Evolutionary conservation across 2,888 invertebrate species (phyloP).

Genomic region (Volucella inflata): DNA sequence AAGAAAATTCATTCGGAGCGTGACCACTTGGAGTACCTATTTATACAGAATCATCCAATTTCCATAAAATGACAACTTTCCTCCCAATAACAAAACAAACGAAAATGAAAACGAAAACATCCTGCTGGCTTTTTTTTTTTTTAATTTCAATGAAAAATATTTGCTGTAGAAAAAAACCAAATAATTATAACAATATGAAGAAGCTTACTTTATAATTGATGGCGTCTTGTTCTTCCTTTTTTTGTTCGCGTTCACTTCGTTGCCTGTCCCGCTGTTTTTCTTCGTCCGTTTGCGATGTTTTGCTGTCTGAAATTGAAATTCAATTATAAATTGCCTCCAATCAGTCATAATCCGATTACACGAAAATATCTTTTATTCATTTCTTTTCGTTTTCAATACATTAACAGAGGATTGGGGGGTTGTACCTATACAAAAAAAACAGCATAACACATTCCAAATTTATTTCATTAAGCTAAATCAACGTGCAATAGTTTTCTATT

Average conservation of each 20-base stretch:
- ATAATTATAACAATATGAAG: constrained; percentile 1
- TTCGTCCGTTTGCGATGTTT: constrained; percentile 84
- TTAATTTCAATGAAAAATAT: background rate
- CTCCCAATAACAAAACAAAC: background rate
- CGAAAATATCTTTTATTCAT: constrained; percentile 16
- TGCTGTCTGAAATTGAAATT: constrained; percentile 80
- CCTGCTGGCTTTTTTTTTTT: background rate
- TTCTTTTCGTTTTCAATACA: constrained; percentile 14
- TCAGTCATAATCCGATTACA: constrained; percentile 32
- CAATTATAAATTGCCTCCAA: constrained; percentile 59
- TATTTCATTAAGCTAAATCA: constrained; percentile 23
- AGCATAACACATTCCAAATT: constrained; percentile 2
- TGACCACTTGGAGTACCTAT: constrained; percentile 3
- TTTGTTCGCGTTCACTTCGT: constrained; percentile 83
- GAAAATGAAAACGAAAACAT: background rate
- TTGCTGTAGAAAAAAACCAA: background rate
- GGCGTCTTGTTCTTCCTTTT: constrained; percentile 84
- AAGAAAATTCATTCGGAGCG: background rate
- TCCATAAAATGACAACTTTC: background rate
- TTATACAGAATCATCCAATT: constrained; percentile 24
- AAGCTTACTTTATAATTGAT: constrained; percentile 83
- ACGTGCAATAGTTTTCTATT: constrained; percentile 22
- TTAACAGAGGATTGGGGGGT: constrained; percentile 9
- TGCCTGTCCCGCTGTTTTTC: constrained; percentile 84
- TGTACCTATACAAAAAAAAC: background rate